Conservation (phyloP, 2,113 vertebrate species). For the Leuciscus idus region DNA sequence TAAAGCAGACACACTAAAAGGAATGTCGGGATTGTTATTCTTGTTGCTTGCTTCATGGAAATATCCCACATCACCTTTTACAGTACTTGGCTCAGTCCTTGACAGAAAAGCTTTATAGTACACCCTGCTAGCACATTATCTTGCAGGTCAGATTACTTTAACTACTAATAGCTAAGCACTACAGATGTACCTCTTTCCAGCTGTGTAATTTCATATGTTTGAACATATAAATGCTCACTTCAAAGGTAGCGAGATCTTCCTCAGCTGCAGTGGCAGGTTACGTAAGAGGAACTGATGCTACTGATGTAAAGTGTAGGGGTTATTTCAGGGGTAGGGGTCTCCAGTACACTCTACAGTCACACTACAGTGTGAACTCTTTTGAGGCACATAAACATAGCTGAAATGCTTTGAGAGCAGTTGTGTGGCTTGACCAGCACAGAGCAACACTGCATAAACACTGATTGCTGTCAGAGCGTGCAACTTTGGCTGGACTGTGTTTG, state of each 20-base stretch:
- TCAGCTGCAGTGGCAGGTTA: neutral
- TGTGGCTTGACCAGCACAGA: slow-evolving; percentile 3
- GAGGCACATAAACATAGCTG: neutral
- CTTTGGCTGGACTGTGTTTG: neutral
- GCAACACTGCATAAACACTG: neutral
- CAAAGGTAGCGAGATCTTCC: neutral
- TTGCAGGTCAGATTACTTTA: slow-evolving; percentile 8
- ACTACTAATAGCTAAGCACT: slow-evolving; percentile 1
- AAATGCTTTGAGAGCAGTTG: slow-evolving; percentile 27
- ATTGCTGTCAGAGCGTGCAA: neutral
- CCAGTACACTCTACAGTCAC: neutral
- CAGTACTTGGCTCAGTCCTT: slow-evolving; percentile 1
- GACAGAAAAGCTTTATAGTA: slow-evolving; percentile 19
- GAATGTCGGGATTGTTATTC: neutral
- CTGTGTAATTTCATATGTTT: neutral
- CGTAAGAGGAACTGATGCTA: neutral
- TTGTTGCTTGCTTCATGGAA: slow-evolving; percentile 2
- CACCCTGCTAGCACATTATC: neutral
- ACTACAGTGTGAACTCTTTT: neutral
- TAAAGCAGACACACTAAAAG: neutral
- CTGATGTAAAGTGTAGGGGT: neutral
- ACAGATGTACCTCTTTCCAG: slow-evolving; percentile 22
- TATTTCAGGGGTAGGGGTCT: neutral
- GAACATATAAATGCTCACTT: neutral
- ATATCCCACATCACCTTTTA: slow-evolving; percentile 14